Conservation (phyloP, 2,113 vertebrate species). For the Phaethornis superciliosus region DNA sequence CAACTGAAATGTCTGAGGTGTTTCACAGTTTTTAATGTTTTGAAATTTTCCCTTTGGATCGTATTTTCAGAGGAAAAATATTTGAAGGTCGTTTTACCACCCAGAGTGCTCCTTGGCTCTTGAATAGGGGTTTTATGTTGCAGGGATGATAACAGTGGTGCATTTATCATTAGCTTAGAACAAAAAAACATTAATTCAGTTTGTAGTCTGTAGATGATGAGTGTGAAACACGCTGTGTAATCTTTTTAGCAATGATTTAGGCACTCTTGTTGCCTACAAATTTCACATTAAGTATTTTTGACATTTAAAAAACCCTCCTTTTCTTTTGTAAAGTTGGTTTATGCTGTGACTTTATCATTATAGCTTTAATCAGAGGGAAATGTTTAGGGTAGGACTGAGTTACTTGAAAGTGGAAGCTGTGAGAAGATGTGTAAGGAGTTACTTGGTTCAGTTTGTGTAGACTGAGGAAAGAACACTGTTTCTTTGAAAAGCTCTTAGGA, state of each 20-base stretch:
- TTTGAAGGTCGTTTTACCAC: background rate
- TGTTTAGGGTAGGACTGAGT: background rate
- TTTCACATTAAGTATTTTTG: background rate
- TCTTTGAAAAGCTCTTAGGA: conserved; percentile 35
- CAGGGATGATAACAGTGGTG: background rate
- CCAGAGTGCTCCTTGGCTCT: background rate
- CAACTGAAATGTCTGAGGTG: background rate
- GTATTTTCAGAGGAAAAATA: background rate
- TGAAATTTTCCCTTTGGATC: background rate
- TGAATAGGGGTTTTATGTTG: background rate
- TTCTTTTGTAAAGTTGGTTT: background rate
- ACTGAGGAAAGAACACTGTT: background rate
- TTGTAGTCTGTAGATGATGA: background rate
- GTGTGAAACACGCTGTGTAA: background rate
- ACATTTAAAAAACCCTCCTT: background rate
- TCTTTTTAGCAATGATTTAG: background rate
- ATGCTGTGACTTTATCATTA: background rate
- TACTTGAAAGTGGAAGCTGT: background rate
- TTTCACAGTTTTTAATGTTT: background rate
- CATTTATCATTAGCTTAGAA: background rate
- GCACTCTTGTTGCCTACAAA: background rate
- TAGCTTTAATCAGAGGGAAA: background rate
- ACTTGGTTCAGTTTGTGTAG: background rate
- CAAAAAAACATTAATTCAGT: background rate
- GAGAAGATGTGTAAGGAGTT: background rate